A percentile compares a stretch with the other conserved stretches of the same genome.
phyloP scores from a whole-genome alignment of 2,113 vertebrate species.

The Aegotheles bennettii region DNA sequence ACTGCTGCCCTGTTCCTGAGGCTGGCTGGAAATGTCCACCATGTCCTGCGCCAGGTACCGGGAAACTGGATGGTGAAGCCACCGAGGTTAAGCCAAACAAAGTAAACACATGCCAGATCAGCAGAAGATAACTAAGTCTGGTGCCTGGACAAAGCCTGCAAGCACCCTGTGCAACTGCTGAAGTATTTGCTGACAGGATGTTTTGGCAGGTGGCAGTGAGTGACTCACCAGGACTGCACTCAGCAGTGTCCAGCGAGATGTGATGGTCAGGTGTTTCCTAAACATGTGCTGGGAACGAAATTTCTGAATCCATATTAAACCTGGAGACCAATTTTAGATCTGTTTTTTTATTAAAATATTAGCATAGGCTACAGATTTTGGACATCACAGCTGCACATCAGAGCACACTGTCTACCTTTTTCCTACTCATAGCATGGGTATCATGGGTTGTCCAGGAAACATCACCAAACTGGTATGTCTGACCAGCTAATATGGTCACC shows the following conservation, averaged over 20 bases:
- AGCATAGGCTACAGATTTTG: neutral
- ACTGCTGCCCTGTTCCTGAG: neutral
- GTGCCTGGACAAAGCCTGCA: neutral
- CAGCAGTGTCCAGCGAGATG: neutral
- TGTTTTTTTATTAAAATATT: neutral
- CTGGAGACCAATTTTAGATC: neutral
- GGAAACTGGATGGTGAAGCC: neutral
- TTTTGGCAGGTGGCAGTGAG: neutral
- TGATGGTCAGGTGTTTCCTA: neutral
- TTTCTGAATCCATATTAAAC: neutral
- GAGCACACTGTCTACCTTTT: neutral
- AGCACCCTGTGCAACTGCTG: fast-evolving
- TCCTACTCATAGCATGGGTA: neutral
- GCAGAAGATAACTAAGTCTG: neutral
- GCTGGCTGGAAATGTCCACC: neutral
- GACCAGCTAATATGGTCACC: fast-evolving
- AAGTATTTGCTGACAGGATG: fast-evolving
- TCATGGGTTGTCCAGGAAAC: fast-evolving
- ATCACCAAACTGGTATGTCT: fast-evolving
- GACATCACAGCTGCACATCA: neutral
- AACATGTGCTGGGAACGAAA: neutral
- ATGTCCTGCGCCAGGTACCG: fast-evolving
- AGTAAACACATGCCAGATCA: neutral
- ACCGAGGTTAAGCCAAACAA: fast-evolving
- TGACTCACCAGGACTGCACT: too few species aligned